Base-by-base conservation (phyloP, 2,113 vertebrate genomes). In the Pachypanchax playfairii region DNA sequence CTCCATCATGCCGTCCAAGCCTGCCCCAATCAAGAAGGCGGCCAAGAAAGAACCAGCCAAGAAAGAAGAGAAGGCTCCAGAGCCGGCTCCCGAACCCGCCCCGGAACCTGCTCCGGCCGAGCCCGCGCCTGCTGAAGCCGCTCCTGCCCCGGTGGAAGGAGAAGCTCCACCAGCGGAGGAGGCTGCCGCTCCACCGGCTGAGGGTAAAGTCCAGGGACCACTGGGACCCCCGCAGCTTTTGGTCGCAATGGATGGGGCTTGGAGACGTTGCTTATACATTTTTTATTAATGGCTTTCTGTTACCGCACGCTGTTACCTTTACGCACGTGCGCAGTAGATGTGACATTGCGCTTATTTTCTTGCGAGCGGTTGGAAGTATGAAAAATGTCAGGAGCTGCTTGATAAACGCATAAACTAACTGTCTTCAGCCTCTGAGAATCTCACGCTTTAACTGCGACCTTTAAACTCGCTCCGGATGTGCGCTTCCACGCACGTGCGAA, bases 1-100 rank as follows among this genome's bases (percentile, higher is more conserved):
- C 59, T 73, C 63, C 85, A 87, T 47, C 76, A 87, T 92, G 91
- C 90, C 87, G 75, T 70, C 81, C 41, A 71, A 79, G 82, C 87
- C 91, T 65, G 86, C 79, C 74, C 75, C 91, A 0, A 89, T 91
- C 75, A 91, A 92, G 85, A 91, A 91, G 86, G 86, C 89, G 79
- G 85, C 85, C 12, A 73, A 67, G 56, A 87, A 88, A 66, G 79
- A 85, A 73, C 80, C 79, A 29, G 81, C 79, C 68, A 85, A 85
- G 63, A 90, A 90, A 77, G 82, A 21, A 35, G 83, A 70, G 54
- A 65, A 58, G 14, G 78, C 48, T 5, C 52, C 70, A 0, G 86
- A 57, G 13, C 75, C 70, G 0, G 89, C 74, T 8, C 0, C 58
- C 0, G 85, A 49, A 1, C 74, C 87, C 0, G 86, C 52, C 0